phyloP scores from a whole-genome alignment of 2,113 vertebrate genomes.

The Oreotrochilus melanogaster region DNA sequence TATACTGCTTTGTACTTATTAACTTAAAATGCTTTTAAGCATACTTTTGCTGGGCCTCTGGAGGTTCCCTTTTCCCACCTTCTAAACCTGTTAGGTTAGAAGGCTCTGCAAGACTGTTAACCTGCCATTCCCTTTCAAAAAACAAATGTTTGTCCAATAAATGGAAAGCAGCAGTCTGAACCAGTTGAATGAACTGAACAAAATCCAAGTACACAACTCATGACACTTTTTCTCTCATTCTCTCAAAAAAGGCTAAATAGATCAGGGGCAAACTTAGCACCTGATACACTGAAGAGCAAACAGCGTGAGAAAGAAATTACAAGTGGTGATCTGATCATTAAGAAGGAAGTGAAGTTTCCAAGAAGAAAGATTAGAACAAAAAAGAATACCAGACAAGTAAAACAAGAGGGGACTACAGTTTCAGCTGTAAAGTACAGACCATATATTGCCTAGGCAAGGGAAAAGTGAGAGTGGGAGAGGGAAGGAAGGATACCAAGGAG shows the following conservation, averaged over 20 bases:
- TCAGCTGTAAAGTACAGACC: background rate
- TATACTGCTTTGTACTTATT: background rate
- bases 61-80: background rate
- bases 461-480: background rate
- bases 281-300: background rate
- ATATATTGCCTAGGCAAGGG: background rate
- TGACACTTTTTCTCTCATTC: background rate
- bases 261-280: background rate
- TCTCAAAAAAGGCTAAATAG: background rate
- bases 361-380: background rate
- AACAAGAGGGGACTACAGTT: background rate
- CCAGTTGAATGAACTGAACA: background rate
- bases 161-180: background rate
- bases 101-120: background rate
- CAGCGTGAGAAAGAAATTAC: background rate
- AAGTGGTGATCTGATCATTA: background rate
- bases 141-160: background rate
- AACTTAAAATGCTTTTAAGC: background rate
- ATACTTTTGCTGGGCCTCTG: background rate
- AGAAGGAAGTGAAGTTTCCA: background rate
- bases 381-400: background rate
- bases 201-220: background rate
- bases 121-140: background rate
- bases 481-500: background rate
- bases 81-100: background rate